Percentiles rank a stretch among this genome's conserved stretches.
Evolutionary conservation across 1,140 invertebrate genomes (phyloP).

Genomic region (Phocides pigmalion): DNA sequence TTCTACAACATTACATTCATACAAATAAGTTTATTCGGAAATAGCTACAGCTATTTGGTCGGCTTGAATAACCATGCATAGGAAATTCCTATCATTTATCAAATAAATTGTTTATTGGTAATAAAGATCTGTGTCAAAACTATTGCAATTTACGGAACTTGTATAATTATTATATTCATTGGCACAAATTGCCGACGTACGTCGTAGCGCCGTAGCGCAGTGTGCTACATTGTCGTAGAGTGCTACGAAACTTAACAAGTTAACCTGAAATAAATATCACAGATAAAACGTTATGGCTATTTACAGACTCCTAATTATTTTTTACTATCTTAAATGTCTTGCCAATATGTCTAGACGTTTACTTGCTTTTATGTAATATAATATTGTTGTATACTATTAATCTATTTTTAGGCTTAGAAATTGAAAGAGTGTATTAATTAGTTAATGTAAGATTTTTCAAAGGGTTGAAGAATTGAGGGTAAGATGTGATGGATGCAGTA

Average conservation of each 20-base stretch:
- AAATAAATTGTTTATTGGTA: background rate
- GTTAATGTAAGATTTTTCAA: background rate
- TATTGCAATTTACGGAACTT: background rate
- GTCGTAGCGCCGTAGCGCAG: conserved; percentile 23
- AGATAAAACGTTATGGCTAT: no score
- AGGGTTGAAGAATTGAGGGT: conserved; percentile 32
- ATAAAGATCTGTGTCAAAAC: background rate
- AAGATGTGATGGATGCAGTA: conserved; percentile 67
- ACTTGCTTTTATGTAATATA: no score
- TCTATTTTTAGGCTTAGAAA: background rate
- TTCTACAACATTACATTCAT: background rate
- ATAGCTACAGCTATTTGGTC: no score
- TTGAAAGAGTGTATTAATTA: conserved; percentile 2
- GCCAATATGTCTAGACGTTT: no score
- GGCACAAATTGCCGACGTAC: background rate
- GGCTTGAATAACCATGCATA: no score
- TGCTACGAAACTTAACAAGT: conserved; percentile 11
- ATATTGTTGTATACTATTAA: no score
- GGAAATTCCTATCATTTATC: background rate
- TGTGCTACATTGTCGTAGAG: conserved; percentile 25
- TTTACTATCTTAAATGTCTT: no score
- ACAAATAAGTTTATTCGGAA: background rate
- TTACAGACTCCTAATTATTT: no score
- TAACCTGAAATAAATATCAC: conserved; percentile 1
- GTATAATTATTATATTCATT: conserved; percentile 7